These are phyloP conservation scores for Gymnocheta viridis DNA, from an alignment of 2,888 invertebrate genomes.

Conservation along the genomic window DNA sequence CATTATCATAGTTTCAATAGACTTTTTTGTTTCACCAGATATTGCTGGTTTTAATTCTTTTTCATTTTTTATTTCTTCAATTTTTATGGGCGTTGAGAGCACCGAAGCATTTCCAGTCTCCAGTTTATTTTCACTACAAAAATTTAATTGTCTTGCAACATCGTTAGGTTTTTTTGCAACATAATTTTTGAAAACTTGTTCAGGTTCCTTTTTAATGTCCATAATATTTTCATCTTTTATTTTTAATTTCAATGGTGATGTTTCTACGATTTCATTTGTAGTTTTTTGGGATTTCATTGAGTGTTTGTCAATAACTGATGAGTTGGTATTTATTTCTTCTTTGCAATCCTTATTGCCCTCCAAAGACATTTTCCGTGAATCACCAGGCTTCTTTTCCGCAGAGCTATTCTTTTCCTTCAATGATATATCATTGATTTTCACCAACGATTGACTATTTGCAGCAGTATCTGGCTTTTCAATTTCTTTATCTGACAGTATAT, in stretches of 20 bases:
- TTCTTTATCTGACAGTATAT: conserved; percentile 40
- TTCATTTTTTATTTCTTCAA: conserved; percentile 55
- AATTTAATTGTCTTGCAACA: conserved; percentile 79
- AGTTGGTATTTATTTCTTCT: not conserved
- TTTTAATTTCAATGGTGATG: not conserved
- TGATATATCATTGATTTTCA: conserved; percentile 35
- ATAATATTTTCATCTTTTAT: conserved; percentile 41
- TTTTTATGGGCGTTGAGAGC: conserved; percentile 20
- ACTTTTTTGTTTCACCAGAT: conserved; percentile 36
- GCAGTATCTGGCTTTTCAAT: not conserved
- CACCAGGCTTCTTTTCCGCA: not conserved
- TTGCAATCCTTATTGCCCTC: conserved; percentile 4
- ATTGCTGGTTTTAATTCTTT: conserved; percentile 65
- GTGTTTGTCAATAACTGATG: not conserved
- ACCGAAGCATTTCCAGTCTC: not conserved
- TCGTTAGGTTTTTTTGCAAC: conserved; percentile 76
- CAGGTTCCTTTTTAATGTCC: conserved; percentile 69
- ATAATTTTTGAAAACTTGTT: conserved; percentile 72
- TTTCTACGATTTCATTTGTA: not conserved
- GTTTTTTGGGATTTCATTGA: not conserved
- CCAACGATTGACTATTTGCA: not conserved
- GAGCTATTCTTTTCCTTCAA: conserved; percentile 12
- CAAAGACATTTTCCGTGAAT: not conserved
- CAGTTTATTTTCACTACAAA: conserved; percentile 68
- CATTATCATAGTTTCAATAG: conserved; percentile 71